Evolutionary conservation across 2,888 invertebrate species (phyloP), one percentile per base, ranked within the genome.

Genomic region (Melanophora roralis): DNA sequence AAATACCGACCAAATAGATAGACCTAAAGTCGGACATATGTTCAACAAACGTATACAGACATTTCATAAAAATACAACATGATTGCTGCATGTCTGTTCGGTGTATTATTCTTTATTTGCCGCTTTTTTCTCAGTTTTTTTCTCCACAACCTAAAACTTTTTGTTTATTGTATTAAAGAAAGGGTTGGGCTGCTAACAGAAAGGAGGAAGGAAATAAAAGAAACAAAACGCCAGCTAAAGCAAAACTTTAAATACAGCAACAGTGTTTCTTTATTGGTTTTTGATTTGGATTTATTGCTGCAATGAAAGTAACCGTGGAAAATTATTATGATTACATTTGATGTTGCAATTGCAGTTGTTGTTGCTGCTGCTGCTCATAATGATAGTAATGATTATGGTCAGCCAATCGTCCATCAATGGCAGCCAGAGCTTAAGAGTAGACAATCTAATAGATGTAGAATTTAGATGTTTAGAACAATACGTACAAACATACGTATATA

Each of bases 241-340:
- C 43, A 53, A 45, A 65, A 51, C 23, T 60, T 45, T 40, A 34
- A 69, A 57, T 45, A n/a, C n/a, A n/a, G 80, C 78, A 81, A 81
- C 83, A 78, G 64, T 78, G 79, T 77, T 79, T 80, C 82, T 82
- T 82, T 82, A 83, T 83, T 82, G 82, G 82, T 82, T 83, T 83
- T 83, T 83, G 82, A 83, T 83, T 82, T 82, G 82, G 78, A 83
- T 83, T 83, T 83, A 82, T 83, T 82, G 82, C 83, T 5, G 79
- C 81, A 81, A 83, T 83, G 81, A 82, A 81, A 81, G 82, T 82
- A 82, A 82, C 81, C 82, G 82, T 83, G 83, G 81, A 82, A 82
- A 82, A 83, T 82, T 82, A 82, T 81, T 82, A 82, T 83, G 82
- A 83, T 83, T 82, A 82, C 78, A 72, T 73, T 71, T 73, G 57